Base-by-base conservation (phyloP, 2,888 invertebrate species). In the Acholoe squamosa region DNA sequence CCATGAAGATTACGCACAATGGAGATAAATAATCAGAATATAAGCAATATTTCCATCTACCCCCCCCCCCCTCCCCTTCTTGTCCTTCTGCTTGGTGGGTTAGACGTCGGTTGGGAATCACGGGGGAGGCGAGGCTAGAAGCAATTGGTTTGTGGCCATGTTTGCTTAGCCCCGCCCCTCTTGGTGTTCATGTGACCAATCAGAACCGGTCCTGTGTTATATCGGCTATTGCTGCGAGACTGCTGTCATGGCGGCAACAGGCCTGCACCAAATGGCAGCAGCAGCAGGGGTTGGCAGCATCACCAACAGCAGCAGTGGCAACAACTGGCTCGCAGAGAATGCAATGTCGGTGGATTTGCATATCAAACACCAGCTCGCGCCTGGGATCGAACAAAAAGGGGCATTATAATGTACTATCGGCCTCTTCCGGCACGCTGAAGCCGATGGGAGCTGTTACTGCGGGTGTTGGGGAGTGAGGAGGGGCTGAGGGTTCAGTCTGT, bases 331-430 rank as follows among this genome's bases (percentile, higher is more conserved):
- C 34, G 84, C 43, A 43, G 22, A 43, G 84, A 84, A 84, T 84
- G 84, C n/a, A 43, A 84, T 84, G 51, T 84, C 22, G 43, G 22
- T 22, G 33, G 84, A 84, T 84, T 84, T 84, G 84, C 84, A 84
- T 84, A 84, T 84, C 43, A 84, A 84, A 84, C 71, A 71, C 71
- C 51, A 43, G 43, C 51, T 28, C n/a, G 43, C 43, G 84, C 43
- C 84, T 51, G 14, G 51, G 84, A 84, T 43, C 43, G 34, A 84
- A 84, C 84, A 84, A 84, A 84, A 84, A 84, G 84, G 43, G 84
- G 84, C 84, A 84, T 84, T 84, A 84, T 84, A 84, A 84, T 84
- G 43, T 84, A 84, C 84, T 84, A 84, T 84, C 84, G 84, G 43
- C 51, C 84, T 84, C 84, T 84, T 84, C 84, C 84, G 84, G 84